Evolutionary conservation across 2,888 invertebrate genomes (phyloP).

Genomic region (Ophion ellenae): DNA sequence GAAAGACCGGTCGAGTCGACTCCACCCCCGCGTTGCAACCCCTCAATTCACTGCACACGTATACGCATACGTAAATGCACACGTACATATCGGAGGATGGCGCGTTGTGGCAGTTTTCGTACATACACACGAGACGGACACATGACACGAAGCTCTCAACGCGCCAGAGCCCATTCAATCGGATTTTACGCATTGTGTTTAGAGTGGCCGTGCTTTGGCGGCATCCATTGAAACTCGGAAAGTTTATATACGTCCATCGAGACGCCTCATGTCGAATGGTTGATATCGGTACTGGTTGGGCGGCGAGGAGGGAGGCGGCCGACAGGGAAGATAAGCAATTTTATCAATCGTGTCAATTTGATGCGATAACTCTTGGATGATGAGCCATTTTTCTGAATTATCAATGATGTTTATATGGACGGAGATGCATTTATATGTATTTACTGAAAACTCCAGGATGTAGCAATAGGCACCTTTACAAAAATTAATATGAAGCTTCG

Average conservation of each 20-base stretch:
- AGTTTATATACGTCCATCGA: constrained; percentile 27
- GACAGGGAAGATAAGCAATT: constrained; percentile 21
- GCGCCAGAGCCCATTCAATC: constrained; percentile 61
- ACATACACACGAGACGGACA: constrained; percentile 54
- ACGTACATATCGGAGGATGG: constrained; percentile 19
- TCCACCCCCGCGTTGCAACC: constrained; percentile 74
- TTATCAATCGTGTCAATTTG: constrained; percentile 5
- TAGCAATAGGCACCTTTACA: no score
- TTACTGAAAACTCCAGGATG: no score
- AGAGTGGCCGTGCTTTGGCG: constrained; percentile 69
- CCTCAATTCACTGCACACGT: constrained; percentile 59
- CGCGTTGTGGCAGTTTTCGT: constrained; percentile 25
- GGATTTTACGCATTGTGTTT: constrained; percentile 71
- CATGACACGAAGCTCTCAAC: constrained; percentile 68
- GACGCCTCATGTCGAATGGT: constrained; percentile 22
- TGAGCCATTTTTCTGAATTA: no score
- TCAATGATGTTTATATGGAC: no score
- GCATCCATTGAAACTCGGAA: constrained; percentile 28
- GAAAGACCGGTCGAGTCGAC: constrained; percentile 60
- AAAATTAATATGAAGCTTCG: no score
- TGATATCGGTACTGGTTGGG: neutral
- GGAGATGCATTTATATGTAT: no score
- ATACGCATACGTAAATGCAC: constrained; percentile 4
- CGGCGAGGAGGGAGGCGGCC: no score
- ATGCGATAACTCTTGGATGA: no score